Evolutionary conservation across 2,888 invertebrate genomes (phyloP), one percentile per base, ranked within the genome.

Genomic region (Muschampia plurimacula): DNA sequence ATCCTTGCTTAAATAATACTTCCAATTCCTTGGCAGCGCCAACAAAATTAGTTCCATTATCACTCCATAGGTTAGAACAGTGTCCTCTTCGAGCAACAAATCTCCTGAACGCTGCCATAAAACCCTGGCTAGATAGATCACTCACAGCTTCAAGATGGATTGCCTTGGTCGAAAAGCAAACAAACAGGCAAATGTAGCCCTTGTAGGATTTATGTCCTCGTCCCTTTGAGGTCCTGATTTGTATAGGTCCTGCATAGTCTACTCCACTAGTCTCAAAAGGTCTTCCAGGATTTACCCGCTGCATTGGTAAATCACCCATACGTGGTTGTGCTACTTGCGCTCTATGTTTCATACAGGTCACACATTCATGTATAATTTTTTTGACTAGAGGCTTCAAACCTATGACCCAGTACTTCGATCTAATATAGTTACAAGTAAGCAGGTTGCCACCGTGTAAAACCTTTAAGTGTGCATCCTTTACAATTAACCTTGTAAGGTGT

Each of bases 31-130:
- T 28, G 5, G 59, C 59, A 5, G 59, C 59, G 2, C 59, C 59
- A n/a, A 60, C 36, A 36, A 60, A 60, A 60, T 65, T 22, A 28
- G 49, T 44, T 9, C 64, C 64, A 64, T 64, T 64, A 7, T 64
- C 64, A 22, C 64, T 64, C 64, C 64, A 64, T 44, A 64, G 8
- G 10, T 64, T 41, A 41, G 64, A 39, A 46, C 64, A 64, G 12
- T 64, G 44, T 3, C 64, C 64, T 41, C 64, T 41, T 64, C 64
- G 39, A n/a, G 64, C 64, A 22, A 44, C 64, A 64, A 64, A 44
- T 22, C 64, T 64, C 13, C 64, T 22, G 44, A 64, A 64, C 15
- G 64, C 44, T 64, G 41, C 44, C 15, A 64, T 44, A 44, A 64
- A 64, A 6, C 41, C 64, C 10, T 64, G 64, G n/a, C 44, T 44